Percentiles rank a stretch among this genome's conserved stretches.
phyloP scores from a whole-genome alignment of 1,140 invertebrate genomes.

The Zaprionus taronus region DNA sequence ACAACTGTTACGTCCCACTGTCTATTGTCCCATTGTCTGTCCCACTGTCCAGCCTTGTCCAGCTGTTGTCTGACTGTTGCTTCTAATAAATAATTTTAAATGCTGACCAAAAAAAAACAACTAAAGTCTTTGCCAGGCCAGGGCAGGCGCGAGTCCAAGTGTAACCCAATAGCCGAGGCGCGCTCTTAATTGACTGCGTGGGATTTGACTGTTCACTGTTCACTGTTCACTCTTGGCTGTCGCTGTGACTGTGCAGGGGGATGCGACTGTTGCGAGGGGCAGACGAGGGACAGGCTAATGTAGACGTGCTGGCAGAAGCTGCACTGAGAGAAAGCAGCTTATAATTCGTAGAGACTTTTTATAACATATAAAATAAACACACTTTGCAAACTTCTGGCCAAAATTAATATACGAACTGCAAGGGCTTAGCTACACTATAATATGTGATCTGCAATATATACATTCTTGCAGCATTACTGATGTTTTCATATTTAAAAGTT shows the following conservation, averaged over 20 bases:
- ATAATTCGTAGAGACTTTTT: not conserved
- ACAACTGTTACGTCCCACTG: constrained; percentile 7
- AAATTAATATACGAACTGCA: no score
- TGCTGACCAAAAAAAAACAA: constrained; percentile 66
- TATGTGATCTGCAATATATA: no score
- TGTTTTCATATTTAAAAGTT: no score
- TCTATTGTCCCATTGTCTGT: not conserved
- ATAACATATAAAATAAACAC: not conserved
- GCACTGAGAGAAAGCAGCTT: constrained; percentile 23
- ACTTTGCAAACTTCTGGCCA: no score
- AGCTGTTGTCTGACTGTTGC: constrained; percentile 60
- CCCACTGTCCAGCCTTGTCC: not conserved
- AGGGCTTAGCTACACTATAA: no score
- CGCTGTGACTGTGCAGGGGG: constrained; percentile 12
- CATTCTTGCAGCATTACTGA: no score
- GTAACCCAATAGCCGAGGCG: constrained; percentile 76
- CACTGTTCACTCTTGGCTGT: constrained; percentile 37
- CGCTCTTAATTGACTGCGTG: constrained; percentile 79
- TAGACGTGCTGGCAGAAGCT: not conserved
- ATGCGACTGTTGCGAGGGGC: not conserved
- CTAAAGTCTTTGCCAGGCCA: constrained; percentile 11
- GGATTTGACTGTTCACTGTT: constrained; percentile 45
- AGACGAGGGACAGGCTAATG: not conserved
- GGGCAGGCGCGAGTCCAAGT: constrained; percentile 62
- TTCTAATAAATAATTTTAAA: constrained; percentile 82